phyloP scores from a whole-genome alignment of 2,113 vertebrate genomes.

The Protobothrops mucrosquamatus region DNA sequence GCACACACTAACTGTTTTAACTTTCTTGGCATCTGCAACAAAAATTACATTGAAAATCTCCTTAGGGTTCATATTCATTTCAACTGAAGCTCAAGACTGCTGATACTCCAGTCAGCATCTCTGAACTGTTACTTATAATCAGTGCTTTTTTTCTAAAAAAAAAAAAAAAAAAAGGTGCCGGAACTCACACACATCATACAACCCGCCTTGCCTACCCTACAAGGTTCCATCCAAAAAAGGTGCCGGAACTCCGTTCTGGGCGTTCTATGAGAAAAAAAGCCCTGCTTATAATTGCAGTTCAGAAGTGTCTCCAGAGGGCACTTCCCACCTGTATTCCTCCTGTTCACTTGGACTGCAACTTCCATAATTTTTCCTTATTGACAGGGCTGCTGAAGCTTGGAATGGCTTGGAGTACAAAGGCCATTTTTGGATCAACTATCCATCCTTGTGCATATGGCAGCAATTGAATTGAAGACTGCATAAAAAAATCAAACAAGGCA shows the following conservation, averaged over 20 bases:
- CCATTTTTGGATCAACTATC: not conserved
- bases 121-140: not conserved
- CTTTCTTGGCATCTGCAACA: not conserved
- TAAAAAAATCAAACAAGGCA: not conserved
- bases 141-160: too few species aligned
- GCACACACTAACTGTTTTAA: too few species aligned
- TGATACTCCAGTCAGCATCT: not conserved
- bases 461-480: not conserved
- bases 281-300: not conserved
- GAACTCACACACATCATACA: too few species aligned
- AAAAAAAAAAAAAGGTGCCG: too few species aligned
- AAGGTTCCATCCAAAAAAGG: too few species aligned
- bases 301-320: not conserved
- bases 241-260: too few species aligned
- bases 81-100: too few species aligned
- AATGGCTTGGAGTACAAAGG: not conserved
- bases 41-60: not conserved
- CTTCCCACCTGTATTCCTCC: not conserved
- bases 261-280: too few species aligned
- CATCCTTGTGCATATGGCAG: not conserved
- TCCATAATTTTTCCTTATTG: not conserved
- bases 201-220: too few species aligned
- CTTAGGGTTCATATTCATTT: not conserved
- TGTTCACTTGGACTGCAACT: not conserved
- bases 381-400: not conserved